A percentile compares a stretch with the other conserved stretches of the same genome.
phyloP scores from a whole-genome alignment of 2,797 vertebrate species.

The Sardinella longiceps region DNA sequence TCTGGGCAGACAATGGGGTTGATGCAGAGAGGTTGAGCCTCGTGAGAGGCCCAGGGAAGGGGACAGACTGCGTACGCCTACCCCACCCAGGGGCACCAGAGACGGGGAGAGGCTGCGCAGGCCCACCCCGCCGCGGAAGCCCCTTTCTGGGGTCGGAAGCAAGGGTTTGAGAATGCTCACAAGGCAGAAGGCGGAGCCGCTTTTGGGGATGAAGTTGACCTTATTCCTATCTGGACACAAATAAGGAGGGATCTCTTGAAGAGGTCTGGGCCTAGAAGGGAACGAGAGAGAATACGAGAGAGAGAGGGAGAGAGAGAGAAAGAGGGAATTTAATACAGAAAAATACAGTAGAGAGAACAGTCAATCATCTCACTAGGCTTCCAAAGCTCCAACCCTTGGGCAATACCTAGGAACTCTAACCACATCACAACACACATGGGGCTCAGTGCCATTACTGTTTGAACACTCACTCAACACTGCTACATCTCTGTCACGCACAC shows the following conservation, averaged over 20 bases:
- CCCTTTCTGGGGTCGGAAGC: constrained; percentile 91
- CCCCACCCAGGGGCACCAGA: constrained; percentile 81
- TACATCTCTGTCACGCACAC: background rate
- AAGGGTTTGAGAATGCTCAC: constrained; percentile 98
- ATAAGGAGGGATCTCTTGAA: constrained; percentile 94
- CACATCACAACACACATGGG: background rate
- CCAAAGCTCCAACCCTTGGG: background rate
- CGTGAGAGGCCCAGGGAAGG: constrained; percentile 80
- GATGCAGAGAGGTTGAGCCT: constrained; percentile 78
- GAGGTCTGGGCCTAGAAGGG: constrained; percentile 85
- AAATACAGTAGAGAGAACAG: background rate
- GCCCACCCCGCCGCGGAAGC: constrained; percentile 83
- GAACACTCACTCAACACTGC: background rate
- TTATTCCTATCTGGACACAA: constrained; percentile 99
- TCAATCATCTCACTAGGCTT: background rate
- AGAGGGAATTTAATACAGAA: background rate
- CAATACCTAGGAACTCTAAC: background rate
- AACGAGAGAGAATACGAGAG: background rate
- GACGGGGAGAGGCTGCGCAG: constrained; percentile 85
- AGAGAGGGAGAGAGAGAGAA: background rate
- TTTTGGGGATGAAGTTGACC: constrained; percentile 99
- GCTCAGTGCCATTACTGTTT: background rate
- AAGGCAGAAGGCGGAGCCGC: constrained; percentile 97
- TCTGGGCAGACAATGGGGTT: constrained; percentile 81
- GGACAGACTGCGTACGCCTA: constrained; percentile 74